Evolutionary conservation across 2,888 invertebrate genomes (phyloP).

Genomic region (Lochmaea capreae): DNA sequence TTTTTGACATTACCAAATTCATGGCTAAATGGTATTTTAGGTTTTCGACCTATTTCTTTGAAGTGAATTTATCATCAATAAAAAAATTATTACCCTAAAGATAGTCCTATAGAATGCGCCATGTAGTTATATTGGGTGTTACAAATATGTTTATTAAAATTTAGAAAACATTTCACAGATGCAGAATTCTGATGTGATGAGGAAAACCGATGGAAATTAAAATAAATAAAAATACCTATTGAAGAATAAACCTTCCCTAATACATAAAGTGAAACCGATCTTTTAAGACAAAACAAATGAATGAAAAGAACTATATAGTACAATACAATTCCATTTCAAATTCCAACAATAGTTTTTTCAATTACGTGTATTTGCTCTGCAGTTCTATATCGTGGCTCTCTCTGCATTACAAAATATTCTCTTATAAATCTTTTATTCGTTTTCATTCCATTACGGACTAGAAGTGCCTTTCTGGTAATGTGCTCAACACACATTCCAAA

Average conservation of each 20-base stretch:
- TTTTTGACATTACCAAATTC: not conserved
- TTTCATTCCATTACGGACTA: slow-evolving; percentile 15
- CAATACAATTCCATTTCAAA: not conserved
- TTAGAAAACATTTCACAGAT: no score
- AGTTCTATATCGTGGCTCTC: not conserved
- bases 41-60: not conserved
- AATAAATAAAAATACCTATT: no score
- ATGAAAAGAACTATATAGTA: not conserved
- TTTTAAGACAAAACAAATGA: not conserved
- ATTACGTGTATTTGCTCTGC: slow-evolving; percentile 3
- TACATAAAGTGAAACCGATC: no score
- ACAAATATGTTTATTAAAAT: no score
- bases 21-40: not conserved
- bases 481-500: slow-evolving; percentile 15
- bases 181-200: no score
- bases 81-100: no score
- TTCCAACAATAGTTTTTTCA: not conserved
- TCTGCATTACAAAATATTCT: slow-evolving; percentile 9
- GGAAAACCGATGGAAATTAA: no score
- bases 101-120: no score
- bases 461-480: slow-evolving; percentile 18
- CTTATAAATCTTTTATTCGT: slow-evolving; percentile 22
- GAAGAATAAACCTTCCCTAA: no score
- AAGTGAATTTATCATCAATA: no score
- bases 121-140: no score